Base-by-base conservation (phyloP, 2,113 vertebrate genomes). In the Aplodontia rufa region DNA sequence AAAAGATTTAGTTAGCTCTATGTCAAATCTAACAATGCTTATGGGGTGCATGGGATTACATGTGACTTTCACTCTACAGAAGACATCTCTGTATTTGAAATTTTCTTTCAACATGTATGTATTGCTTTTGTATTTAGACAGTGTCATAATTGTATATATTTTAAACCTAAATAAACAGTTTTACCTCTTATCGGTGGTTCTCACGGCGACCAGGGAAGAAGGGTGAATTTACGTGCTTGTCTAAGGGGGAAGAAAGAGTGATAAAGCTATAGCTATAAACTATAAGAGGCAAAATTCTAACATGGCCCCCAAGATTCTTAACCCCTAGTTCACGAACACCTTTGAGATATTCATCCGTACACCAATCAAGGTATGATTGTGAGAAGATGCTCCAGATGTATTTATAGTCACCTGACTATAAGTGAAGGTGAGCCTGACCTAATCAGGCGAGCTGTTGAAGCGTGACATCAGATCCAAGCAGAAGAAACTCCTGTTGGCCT, bases 91-190 rank as follows among this genome's bases (percentile, higher is more conserved):
- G 0, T 68, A 30, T 47, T 78, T 88, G 68, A 79, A 84, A 69
- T 47, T 88, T 81, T 64, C 74, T 93, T 40, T 69, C 45, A 40
- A 6, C 60, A 55, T 13, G 11, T 74, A 10, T 55, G 2, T 45
- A 49, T 78, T 75, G 58, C 24, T 51, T 60, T 91, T 82, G 3
- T 64, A 82, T 72, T 53, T 51, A 42, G 8, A 62, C 30, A 94
- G 42, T 69, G 47, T 20, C 80, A 37, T 86, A 80, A 53, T 58
- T 91, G 7, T 89, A 5, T 62, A 17, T 68, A 49, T 79, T 81
- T 93, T 92, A 93, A 93, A 62, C 74, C 35, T n/a, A 78, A n/a
- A 94, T 64, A 76, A 62, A 64, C 40, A 83, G 19, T 53, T 68
- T 96, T 89, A 51, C 60, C 0, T 69, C 37, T 30, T 60, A 3